Evolutionary conservation across 2,113 vertebrate species (phyloP).

Genomic region (Ptilorrhoa leucosticta): DNA sequence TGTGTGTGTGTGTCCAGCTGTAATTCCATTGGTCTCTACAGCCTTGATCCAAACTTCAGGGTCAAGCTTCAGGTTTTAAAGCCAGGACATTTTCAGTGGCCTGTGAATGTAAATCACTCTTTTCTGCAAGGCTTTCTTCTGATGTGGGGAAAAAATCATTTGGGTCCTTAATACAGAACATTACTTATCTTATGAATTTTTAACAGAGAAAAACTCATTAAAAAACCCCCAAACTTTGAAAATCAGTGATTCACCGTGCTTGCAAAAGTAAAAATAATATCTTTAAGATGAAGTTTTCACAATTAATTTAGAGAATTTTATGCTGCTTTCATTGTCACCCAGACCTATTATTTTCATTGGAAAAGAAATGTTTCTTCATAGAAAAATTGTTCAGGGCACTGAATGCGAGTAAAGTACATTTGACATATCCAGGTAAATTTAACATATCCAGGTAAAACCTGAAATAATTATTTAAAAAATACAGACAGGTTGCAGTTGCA

Average conservation of each 20-base stretch:
- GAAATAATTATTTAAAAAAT: neutral
- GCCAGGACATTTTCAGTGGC: neutral
- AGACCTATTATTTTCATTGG: neutral
- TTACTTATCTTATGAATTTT: neutral
- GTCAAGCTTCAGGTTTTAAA: neutral
- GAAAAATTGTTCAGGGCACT: neutral
- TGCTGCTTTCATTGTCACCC: neutral
- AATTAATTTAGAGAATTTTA: neutral
- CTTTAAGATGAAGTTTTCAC: neutral
- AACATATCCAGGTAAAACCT: neutral
- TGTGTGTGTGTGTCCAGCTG: neutral
- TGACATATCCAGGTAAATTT: neutral
- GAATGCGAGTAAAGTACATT: neutral
- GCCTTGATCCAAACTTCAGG: neutral
- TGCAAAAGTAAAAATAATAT: neutral
- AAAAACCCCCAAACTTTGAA: neutral
- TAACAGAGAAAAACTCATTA: neutral
- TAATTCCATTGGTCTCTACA: neutral
- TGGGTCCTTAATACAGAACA: neutral
- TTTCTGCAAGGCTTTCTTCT: neutral
- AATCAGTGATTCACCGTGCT: neutral
- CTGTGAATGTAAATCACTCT: neutral
- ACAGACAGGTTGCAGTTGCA: neutral
- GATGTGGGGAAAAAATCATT: neutral
- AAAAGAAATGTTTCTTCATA: neutral